These are phyloP conservation scores for Diorhabda elongata DNA, from an alignment of 1,140 invertebrate species.

Conservation along the genomic window DNA sequence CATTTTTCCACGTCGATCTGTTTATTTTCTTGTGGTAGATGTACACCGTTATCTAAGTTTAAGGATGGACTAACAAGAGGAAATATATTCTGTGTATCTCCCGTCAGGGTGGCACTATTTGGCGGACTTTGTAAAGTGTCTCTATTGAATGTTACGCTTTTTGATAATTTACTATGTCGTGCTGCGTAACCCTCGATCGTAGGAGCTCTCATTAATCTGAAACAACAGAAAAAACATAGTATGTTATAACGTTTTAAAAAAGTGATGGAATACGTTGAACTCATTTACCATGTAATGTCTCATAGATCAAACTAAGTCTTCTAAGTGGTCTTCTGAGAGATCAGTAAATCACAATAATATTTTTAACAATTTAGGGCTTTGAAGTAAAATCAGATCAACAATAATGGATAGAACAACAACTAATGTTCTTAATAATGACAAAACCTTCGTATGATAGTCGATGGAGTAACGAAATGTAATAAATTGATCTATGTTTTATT, in stretches of 20 bases:
- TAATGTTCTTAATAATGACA: too few relatives aligned
- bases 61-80: constrained; percentile 27
- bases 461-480: too few relatives aligned
- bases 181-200: constrained; percentile 83
- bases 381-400: too few relatives aligned
- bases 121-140: constrained; percentile 78
- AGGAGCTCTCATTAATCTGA: constrained; percentile 64
- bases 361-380: too few relatives aligned
- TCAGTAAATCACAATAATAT: too few relatives aligned
- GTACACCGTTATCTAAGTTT: constrained; percentile 25
- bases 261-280: neutral
- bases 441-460: too few relatives aligned
- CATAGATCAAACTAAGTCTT: too few relatives aligned
- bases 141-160: constrained; percentile 84
- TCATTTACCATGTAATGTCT: neutral
- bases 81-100: constrained; percentile 33
- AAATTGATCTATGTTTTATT: too few relatives aligned
- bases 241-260: neutral
- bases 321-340: too few relatives aligned
- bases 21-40: constrained; percentile 28
- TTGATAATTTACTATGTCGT: constrained; percentile 79
- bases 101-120: constrained; percentile 46
- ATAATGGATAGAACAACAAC: too few relatives aligned
- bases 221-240: neutral
- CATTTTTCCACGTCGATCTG: constrained; percentile 35